Conservation (phyloP, 2,888 invertebrate species). For the Pediacus dermestoides region DNA sequence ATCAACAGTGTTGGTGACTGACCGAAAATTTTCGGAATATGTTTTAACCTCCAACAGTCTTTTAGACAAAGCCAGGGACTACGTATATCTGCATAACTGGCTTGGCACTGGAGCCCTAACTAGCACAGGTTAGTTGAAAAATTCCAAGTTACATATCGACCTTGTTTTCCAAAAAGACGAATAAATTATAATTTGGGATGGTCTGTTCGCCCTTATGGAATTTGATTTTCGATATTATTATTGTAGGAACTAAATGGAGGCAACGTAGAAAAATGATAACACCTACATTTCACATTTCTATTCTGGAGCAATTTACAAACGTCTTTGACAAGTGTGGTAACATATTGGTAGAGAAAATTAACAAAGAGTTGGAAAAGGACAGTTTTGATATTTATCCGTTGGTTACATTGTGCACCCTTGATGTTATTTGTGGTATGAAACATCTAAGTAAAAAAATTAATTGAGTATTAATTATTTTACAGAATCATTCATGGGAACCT, state of each 20-base stretch:
- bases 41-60: slow-evolving; percentile 37
- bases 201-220: too few relatives aligned
- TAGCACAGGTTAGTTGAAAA: slow-evolving; percentile 15
- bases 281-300: slow-evolving; percentile 75
- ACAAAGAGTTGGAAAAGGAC: slow-evolving; percentile 42
- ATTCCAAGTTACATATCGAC: too few relatives aligned
- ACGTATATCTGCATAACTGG: slow-evolving; percentile 41
- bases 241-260: slow-evolving; percentile 59
- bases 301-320: slow-evolving; percentile 66
- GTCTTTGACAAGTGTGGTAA: slow-evolving; percentile 63
- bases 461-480: slow-evolving; percentile 10
- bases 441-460: slow-evolving; percentile 5
- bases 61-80: slow-evolving; percentile 40
- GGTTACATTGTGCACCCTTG: slow-evolving; percentile 58
- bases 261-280: slow-evolving; percentile 67
- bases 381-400: slow-evolving; percentile 60
- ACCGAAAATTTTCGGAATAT: slow-evolving; percentile 31
- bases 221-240: neutral
- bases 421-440: slow-evolving; percentile 59
- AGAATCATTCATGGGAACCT: slow-evolving; percentile 85
- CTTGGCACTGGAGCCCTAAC: slow-evolving; percentile 44
- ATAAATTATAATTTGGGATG: too few relatives aligned
- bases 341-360: slow-evolving; percentile 57
- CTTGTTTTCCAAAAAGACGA: too few relatives aligned
- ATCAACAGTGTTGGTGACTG: slow-evolving; percentile 14